Base-by-base conservation (phyloP, 2,888 invertebrate species). In the Acrocyrtus sp. region DNA sequence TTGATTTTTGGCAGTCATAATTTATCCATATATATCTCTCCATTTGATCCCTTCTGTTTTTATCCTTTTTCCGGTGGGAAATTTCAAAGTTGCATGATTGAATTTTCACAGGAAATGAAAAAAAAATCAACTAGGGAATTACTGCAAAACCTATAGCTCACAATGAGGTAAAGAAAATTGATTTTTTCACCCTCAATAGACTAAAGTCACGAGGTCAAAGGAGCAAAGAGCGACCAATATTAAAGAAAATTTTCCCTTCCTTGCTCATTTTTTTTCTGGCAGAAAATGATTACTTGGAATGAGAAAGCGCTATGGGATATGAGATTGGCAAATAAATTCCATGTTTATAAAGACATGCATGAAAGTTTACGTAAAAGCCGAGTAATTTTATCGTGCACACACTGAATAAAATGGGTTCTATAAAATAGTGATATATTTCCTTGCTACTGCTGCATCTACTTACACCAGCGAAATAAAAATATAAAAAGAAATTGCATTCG, bases 151-250 rank as follows among this genome's bases (percentile, higher is more conserved):
- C 47, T 45, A 45, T 15, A 51, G 12, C 10, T 24, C 6, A 21
- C 39, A 4, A 22, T 8, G 21, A 41, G 1, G 21, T 24, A 19
- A 8, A 34, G 17, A 48, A 48, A 60, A 60, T 60, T 34, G 60
- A 60, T 60, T 43, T 57, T 45, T 43, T 21, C 39, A 17, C 34
- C n/a, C 39, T 56, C 21, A 21, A 47, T 47, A 62, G 41, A 62
- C 54, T 63, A 54, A 54, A 63, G 63, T 43, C 45, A 41, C 15
- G 53, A 63, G 51, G 63, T 63, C 63, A 63, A 17, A 54, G 15
- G 53, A 62, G 24, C 12, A 63, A 34, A 34, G 34, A n/a, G n/a
- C n/a, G n/a, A n/a, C 34, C 34, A 34, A 34, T 5, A 34, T 34
- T 8, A 34, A 34, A 34, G 34, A 34, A 34, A 34, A 12, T 34